These are phyloP conservation scores for Ephydatia muelleri DNA, from an alignment of 37 sponge, comb jelly and placozoan genomes.

Conservation along the genomic window DNA sequence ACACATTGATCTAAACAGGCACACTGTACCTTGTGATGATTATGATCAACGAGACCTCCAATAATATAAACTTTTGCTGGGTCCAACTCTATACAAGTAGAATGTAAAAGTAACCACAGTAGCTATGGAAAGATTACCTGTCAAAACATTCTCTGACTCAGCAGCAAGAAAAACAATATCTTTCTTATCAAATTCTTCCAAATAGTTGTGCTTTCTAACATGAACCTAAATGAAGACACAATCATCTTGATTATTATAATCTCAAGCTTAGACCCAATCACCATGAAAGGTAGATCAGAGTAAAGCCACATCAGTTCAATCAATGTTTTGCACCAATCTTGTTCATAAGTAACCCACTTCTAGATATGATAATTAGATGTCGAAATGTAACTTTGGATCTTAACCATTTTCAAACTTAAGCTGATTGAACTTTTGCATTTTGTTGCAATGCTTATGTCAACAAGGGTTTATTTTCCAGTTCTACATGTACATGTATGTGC, in stretches of 20 bases:
- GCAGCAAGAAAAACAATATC: constrained; percentile 74
- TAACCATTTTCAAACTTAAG: too few species aligned
- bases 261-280: too few species aligned
- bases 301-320: constrained; percentile 61
- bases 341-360: too few species aligned
- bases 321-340: constrained; percentile 74
- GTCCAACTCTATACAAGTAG: constrained; percentile 50
- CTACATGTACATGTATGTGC: too few species aligned
- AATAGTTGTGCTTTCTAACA: constrained; percentile 14
- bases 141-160: constrained; percentile 77
- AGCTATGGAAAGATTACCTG: constrained; percentile 18
- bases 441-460: too few species aligned
- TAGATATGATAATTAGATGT: too few species aligned
- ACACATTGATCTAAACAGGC: not conserved
- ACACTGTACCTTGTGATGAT: constrained; percentile 82
- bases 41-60: constrained; percentile 94
- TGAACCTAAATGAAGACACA: constrained; percentile 54
- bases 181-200: constrained; percentile 67
- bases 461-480: too few species aligned
- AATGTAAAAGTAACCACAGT: not conserved
- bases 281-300: too few species aligned
- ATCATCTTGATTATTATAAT: too few species aligned
- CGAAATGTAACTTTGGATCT: too few species aligned
- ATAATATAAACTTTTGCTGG: constrained; percentile 79
- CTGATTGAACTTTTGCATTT: too few species aligned